Base-by-base conservation (phyloP, 2,113 vertebrate species). In the Caloenas nicobarica region DNA sequence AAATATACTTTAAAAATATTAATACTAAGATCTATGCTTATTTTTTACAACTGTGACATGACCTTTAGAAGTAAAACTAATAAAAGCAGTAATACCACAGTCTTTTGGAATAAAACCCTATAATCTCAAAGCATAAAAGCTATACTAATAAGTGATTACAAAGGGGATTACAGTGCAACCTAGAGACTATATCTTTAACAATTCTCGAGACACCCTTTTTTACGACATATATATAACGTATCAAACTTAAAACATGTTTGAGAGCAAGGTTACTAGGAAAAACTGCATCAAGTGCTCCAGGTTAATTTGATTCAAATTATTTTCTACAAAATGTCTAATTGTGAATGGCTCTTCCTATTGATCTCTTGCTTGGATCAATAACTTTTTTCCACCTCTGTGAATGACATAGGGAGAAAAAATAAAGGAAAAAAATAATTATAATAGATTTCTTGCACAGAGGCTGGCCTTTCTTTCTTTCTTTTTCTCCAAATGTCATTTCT, bases 91-190 rank as follows among this genome's bases (percentile, higher is more conserved):
- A 69, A 77, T 87, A 96, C 85, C 78, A 54, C 29, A 16, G 44
- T 50, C 51, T 87, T 97, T 88, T 91, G 61, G 91, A 97, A 95
- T 97, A 95, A 97, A 97, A 95, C 92, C 94, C 74, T 80, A 44
- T 91, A 92, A 91, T 89, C 87, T 96, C 86, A 90, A 96, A 84
- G 89, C 74, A 97, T n/a, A 68, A 91, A 94, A 94, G 25, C 69
- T 62, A 87, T 19, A 81, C 29, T 89, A 95, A 40, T 48, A 51
- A 85, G 83, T 50, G 69, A 96, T 97, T 96, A 95, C 85, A 80
- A 82, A 80, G 66, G 86, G 70, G 92, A 94, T 97, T 82, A 83
- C 50, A n/a, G 62, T 85, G 54, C 91, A 93, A 81, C 87, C 62
- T 86, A 51, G 31, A 91, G n/a, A 94, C 36, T 51, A 17, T 53